These are phyloP conservation scores for Pagrus major DNA, from an alignment of 2,113 vertebrate species.

Conservation along the genomic window DNA sequence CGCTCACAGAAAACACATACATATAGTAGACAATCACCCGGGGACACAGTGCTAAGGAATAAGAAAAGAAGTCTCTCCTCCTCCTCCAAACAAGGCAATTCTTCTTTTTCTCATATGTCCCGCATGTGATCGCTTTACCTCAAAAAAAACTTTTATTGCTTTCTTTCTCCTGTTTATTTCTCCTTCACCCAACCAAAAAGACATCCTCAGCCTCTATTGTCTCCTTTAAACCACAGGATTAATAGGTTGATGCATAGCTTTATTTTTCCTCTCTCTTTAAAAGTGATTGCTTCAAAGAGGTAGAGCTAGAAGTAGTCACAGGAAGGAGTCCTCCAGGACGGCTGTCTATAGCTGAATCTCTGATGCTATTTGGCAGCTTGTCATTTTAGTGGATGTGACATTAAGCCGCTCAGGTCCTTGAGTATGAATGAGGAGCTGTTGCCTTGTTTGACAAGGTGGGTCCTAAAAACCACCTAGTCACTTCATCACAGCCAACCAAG, in stretches of 20 bases:
- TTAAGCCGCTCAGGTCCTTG: constrained; percentile 7
- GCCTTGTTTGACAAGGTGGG: constrained; percentile 19
- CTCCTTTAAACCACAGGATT: constrained; percentile 30
- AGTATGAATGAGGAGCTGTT: constrained; percentile 5
- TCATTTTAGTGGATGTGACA: constrained; percentile 33
- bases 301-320: constrained; percentile 6
- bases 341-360: constrained; percentile 23
- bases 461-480: not conserved
- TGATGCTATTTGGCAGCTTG: constrained; percentile 43
- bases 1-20: constrained; percentile 28
- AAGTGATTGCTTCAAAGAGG: constrained; percentile 33
- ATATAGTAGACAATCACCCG: constrained; percentile 38
- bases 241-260: constrained; percentile 21
- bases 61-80: constrained; percentile 13
- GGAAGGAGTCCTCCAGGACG: constrained; percentile 10
- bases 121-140: constrained; percentile 28
- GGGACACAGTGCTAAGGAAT: constrained; percentile 7
- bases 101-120: constrained; percentile 26
- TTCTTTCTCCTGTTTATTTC: constrained; percentile 37
- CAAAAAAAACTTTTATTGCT: constrained; percentile 17
- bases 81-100: constrained; percentile 22
- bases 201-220: not conserved
- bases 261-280: constrained; percentile 32
- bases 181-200: constrained; percentile 26
- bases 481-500: not conserved